Conservation (phyloP, 1,140 invertebrate genomes). For the Pectinophora gossypiella region DNA sequence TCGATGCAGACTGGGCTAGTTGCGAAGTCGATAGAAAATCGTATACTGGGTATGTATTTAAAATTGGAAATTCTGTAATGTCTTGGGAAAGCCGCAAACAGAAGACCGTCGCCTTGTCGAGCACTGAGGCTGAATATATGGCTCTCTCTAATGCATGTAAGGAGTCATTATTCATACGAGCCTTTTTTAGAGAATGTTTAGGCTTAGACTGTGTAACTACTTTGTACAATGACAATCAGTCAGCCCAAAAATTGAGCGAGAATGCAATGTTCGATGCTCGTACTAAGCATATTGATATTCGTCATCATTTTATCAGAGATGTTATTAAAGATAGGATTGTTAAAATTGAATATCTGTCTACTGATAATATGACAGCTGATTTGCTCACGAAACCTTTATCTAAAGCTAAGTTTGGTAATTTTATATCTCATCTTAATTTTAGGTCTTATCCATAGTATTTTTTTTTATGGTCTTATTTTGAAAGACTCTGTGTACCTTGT, state of each 20-base stretch:
- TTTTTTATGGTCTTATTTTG: too few species aligned
- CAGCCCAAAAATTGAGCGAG: constrained; percentile 6
- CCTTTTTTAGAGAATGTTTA: too few species aligned
- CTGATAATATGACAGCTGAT: too few species aligned
- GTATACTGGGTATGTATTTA: constrained; percentile 40
- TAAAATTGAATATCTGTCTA: too few species aligned
- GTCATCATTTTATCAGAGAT: constrained; percentile 16
- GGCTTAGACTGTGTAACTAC: neutral
- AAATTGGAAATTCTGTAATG: constrained; percentile 26
- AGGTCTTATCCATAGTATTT: too few species aligned
- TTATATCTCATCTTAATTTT: too few species aligned
- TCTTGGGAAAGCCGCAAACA: constrained; percentile 1
- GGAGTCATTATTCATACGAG: neutral
- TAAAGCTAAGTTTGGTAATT: too few species aligned
- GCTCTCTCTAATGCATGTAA: neutral
- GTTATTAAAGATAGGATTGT: too few species aligned
- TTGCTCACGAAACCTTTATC: too few species aligned
- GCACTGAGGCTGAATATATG: neutral
- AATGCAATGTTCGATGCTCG: constrained; percentile 11
- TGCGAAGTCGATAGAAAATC: constrained; percentile 30
- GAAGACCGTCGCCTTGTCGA: neutral
- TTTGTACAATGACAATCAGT: constrained; percentile 18
- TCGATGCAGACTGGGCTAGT: constrained; percentile 30
- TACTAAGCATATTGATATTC: constrained; percentile 16
- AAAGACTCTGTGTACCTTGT: too few species aligned